Percentiles rank a stretch among this genome's conserved stretches.
Conservation (phyloP, 1,140 invertebrate species). For the Globodera rostochiensis region DNA sequence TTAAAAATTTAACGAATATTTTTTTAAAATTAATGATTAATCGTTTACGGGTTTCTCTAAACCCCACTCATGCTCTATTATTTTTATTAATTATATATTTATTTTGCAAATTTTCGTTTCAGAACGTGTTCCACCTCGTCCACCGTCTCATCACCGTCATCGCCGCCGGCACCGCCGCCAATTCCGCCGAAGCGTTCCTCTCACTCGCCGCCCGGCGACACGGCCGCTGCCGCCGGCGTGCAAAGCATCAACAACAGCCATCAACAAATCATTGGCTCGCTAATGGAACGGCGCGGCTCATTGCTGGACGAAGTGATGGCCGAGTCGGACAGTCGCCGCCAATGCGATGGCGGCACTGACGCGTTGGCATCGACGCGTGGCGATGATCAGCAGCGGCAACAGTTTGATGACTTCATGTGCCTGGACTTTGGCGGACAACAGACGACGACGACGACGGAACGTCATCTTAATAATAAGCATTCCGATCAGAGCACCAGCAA, state of each 20-base stretch:
- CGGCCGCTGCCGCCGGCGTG: not conserved
- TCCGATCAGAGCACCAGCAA: not conserved
- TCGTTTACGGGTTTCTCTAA: too few relatives aligned
- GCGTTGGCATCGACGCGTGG: not conserved
- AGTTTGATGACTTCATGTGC: conserved; percentile 9
- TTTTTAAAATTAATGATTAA: too few relatives aligned
- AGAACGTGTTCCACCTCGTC: not conserved
- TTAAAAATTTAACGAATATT: too few relatives aligned
- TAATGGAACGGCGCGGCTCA: conserved; percentile 15
- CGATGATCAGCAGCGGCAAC: not conserved
- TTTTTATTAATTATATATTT: too few relatives aligned
- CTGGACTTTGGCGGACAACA: conserved; percentile 13
- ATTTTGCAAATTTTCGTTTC: too few relatives aligned
- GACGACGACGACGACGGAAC: not conserved
- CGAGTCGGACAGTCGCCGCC: not conserved
- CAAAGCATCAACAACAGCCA: too few relatives aligned
- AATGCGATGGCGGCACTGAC: not conserved
- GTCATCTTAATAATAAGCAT: not conserved
- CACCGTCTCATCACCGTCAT: not conserved
- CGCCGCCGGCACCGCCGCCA: conserved; percentile 18
- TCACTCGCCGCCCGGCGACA: conserved; percentile 2
- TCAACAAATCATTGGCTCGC: not conserved
- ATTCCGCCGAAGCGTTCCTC: conserved; percentile 17
- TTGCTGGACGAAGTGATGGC: conserved; percentile 11
- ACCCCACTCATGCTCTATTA: too few relatives aligned